Conservation (phyloP, 2,113 vertebrate genomes). For the Centropus bengalensis region DNA sequence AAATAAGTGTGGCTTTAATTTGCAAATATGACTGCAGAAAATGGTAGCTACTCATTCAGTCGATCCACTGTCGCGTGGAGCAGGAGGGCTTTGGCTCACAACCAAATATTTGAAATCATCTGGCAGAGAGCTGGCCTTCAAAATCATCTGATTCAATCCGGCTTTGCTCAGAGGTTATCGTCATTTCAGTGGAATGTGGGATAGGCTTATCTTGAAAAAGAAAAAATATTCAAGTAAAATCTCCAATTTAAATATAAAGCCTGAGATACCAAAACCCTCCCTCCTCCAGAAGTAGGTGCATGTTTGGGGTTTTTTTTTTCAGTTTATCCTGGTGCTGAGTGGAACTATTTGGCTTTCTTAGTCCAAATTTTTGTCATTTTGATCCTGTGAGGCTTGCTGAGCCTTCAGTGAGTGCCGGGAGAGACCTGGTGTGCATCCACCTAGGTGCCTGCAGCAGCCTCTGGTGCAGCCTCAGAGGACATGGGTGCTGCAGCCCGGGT, state of each 20-base stretch:
- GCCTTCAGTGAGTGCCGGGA: not conserved
- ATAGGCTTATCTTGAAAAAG: not conserved
- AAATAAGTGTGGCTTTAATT: not conserved
- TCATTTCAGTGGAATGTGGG: slow-evolving; percentile 22
- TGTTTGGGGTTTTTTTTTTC: not conserved
- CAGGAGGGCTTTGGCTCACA: not conserved
- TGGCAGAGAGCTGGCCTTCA: not conserved
- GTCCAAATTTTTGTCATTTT: not conserved
- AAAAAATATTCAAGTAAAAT: not conserved
- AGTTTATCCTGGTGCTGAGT: not conserved
- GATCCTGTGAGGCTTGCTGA: not conserved
- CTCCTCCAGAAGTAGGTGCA: not conserved
- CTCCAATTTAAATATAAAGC: not conserved
- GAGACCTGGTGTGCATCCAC: not conserved
- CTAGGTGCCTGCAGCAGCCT: not conserved
- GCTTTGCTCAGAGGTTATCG: not conserved
- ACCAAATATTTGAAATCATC: not conserved
- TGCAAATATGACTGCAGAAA: not conserved
- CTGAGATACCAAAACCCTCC: not conserved
- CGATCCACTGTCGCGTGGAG: not conserved
- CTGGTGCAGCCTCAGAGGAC: not conserved
- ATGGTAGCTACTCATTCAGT: not conserved
- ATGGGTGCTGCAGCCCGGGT: not conserved
- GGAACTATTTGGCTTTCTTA: not conserved
- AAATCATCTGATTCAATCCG: not conserved